Base-by-base conservation (phyloP, 1,140 invertebrate species). In the Hyles euphorbiae region DNA sequence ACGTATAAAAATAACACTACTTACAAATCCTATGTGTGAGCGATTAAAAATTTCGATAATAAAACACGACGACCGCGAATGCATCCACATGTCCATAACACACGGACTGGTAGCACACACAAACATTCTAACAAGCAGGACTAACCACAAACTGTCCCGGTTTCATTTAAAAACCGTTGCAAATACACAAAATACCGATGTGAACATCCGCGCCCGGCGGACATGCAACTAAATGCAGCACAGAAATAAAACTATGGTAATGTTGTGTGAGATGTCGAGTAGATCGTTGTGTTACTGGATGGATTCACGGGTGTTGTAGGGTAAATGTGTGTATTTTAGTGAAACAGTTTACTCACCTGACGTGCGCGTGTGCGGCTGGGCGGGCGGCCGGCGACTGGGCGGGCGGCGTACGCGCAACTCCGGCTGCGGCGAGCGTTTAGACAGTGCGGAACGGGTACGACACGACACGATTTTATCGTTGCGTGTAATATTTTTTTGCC, bases 381-480 rank as follows among this genome's bases (percentile, higher is more conserved):
- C 83, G 83, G 83, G 79, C 81, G 73, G 78, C 68, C 65, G 74
- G 56, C 62, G 78, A 87, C 83, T 87, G 83, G 83, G 83, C 83
- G 83, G 83, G 81, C 78, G 75, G 80, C 62, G 73, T 61, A 53
- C 66, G 63, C 63, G 70, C 62, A 67, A 57, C 60, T 62, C 63
- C 40, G 40, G 9, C 47, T 12, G 36, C 36, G 9, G 8, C 34
- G 53, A 32, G 36, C 47, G 44, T 52, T 73, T 60, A 67, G 34
- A 63, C 47, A 9, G 2, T 36, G 45, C 64, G 69, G 43, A 53
- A 68, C 65, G 74, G 11, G 2, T 51, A 46, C 65, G 68, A 52
- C 34, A 67, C 66, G 74, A 55, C 53, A 54, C 53, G 53, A 44
- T 54, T 54, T 54, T 40, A 2, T 40, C 36, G 36, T 40, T 5